These are phyloP conservation scores for Oenanthe oenanthe DNA, from an alignment of 2,113 vertebrate genomes.

Conservation along the genomic window DNA sequence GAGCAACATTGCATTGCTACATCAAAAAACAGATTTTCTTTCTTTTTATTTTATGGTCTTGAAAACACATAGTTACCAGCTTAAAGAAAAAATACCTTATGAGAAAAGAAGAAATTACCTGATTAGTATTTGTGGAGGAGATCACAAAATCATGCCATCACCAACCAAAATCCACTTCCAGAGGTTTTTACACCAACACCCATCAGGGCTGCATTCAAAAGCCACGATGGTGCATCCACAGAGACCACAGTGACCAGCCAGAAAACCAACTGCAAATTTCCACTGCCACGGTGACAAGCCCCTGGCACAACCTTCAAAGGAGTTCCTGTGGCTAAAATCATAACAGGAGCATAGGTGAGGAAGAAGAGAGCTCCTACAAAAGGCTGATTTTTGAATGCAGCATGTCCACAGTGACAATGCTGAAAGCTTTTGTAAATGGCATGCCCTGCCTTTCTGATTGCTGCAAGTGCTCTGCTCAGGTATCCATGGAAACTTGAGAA, in stretches of 20 bases:
- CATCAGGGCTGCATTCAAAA: background rate
- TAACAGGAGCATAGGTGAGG: background rate
- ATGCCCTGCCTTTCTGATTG: conserved; percentile 39
- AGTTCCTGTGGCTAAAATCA: background rate
- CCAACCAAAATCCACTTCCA: background rate
- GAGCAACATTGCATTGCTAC: background rate
- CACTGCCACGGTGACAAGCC: background rate
- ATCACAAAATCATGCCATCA: background rate
- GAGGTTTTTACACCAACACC: background rate
- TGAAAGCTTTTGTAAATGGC: conserved; percentile 20
- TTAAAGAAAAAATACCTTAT: background rate
- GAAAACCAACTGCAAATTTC: background rate
- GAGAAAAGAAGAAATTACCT: background rate
- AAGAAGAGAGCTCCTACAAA: background rate
- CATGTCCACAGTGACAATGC: background rate
- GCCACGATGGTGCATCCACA: background rate
- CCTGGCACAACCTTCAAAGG: background rate
- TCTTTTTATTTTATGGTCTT: background rate
- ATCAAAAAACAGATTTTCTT: background rate
- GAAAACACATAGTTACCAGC: background rate
- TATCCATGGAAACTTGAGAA: conserved; percentile 73
- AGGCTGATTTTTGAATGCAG: background rate
- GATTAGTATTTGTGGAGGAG: background rate
- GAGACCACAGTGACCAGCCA: background rate
- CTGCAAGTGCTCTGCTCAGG: conserved; percentile 44